Evolutionary conservation across 2,113 vertebrate species (phyloP).

Genomic region (Phyllostomus hastatus): DNA sequence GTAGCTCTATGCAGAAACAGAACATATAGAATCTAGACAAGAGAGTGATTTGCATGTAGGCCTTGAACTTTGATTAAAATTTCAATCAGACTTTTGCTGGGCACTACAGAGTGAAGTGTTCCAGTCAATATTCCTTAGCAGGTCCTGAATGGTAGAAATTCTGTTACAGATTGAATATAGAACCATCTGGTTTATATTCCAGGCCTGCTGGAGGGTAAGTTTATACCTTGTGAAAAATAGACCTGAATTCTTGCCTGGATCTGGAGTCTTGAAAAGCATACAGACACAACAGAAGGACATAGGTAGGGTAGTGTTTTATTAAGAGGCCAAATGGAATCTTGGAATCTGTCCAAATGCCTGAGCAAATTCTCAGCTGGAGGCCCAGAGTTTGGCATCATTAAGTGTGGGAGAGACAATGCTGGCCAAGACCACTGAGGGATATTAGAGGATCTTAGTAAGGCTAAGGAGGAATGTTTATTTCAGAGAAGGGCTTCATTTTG

Average conservation of each 20-base stretch:
- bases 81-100: not conserved
- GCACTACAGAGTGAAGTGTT: not conserved
- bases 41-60: not conserved
- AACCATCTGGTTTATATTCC: not conserved
- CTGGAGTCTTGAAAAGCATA: not conserved
- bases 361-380: not conserved
- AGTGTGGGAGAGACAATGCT: not conserved
- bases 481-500: not conserved
- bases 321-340: not conserved
- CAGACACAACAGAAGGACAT: not conserved
- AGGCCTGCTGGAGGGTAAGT: not conserved
- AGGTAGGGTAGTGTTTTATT: not conserved
- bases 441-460: not conserved
- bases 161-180: not conserved
- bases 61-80: constrained; percentile 7
- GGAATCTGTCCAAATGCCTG: not conserved
- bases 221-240: not conserved
- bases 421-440: not conserved
- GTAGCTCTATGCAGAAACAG: not conserved
- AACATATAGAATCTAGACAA: not conserved
- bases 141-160: not conserved
- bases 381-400: not conserved
- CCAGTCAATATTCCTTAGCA: not conserved
- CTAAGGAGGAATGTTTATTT: not conserved
- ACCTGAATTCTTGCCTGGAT: not conserved